A percentile compares a stretch with the other conserved stretches of the same genome.
Conservation (phyloP, 2,797 vertebrate genomes). For the Anguilla pacifica region DNA sequence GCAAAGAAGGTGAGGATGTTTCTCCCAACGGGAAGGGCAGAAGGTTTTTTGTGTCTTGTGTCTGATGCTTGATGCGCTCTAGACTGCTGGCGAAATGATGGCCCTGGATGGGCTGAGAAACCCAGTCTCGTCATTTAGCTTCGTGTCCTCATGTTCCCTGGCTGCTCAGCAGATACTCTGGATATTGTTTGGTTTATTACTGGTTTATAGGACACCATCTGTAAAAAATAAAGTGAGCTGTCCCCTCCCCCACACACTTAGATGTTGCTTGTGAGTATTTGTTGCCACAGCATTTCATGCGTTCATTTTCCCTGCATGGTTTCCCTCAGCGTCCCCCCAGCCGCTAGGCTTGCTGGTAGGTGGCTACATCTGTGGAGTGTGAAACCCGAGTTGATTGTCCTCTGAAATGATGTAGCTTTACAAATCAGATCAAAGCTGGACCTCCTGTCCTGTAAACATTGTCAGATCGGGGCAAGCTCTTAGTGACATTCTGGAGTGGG, state of each 20-base stretch:
- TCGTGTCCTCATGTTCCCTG: not conserved
- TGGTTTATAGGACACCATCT: not conserved
- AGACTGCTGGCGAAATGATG: not conserved
- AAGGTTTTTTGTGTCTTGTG: not conserved
- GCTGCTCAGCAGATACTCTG: not conserved
- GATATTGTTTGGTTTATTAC: not conserved
- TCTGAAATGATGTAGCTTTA: conserved; percentile 1
- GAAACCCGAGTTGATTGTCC: not conserved
- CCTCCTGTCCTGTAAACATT: conserved; percentile 28
- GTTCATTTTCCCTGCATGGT: not conserved
- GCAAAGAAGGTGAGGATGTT: conserved; percentile 73
- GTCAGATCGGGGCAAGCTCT: not conserved
- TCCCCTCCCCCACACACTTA: not conserved
- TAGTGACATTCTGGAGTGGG: not conserved
- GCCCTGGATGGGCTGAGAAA: not conserved
- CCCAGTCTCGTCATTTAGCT: no score
- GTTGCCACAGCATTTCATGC: not conserved
- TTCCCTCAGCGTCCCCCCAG: not conserved
- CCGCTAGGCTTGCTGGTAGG: not conserved
- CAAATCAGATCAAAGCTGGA: not conserved
- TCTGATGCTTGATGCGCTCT: not conserved
- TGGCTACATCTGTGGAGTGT: not conserved
- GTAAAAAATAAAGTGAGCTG: not conserved
- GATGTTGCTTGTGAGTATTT: not conserved
- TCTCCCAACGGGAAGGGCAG: not conserved